Evolutionary conservation across 2,113 vertebrate species (phyloP), one percentile per base, ranked within the genome.

Genomic region (Turnix velox): DNA sequence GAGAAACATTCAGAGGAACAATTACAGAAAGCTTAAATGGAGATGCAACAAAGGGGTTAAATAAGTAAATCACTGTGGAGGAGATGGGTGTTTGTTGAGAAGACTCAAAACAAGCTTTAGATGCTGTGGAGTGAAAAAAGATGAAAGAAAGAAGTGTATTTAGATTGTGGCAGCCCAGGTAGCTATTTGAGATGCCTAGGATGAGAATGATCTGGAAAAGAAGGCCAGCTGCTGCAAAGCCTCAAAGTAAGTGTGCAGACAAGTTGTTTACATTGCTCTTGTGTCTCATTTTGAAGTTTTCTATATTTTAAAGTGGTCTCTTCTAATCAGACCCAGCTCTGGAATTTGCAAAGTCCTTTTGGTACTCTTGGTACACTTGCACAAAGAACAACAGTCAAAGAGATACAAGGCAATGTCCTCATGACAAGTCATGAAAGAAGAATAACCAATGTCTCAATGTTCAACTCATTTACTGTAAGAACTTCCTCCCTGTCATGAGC

Each of bases 171-270:
- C 31, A 86, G 52, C 14, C 18, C 55, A 45, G 49, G 45, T 31
- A 71, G 14, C 17, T 28, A 1, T n/a, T 55, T 57, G 67, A 49
- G 15, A 18, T 54, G 76, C 19, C 31, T 65, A 54, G 35, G 10
- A 63, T 35, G 27, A 74, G 57, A 52, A 18, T 5, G 68, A 19
- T 25, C 14, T 12, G 51, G 55, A n/a, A 35, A 59, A 72, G 42
- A 74, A 61, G 18, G 35, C 31, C 14, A 42, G 31, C 10, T 85
- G 45, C 30, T 72, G 48, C 27, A 46, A 35, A 80, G 16, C 22
- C 73, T 30, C 0, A 1, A 37, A 39, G 28, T 23, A 0, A 2
- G 0, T 2, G 4, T 4, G 16, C 2, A 54, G 15, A 45, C 18
- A 48, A 61, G 12, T 4, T 87, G 52, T 37, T 62, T n/a, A 52